A percentile compares a stretch with the other conserved stretches of the same genome.
phyloP scores from a whole-genome alignment of 2,797 vertebrate species.

The Alauda arvensis region DNA sequence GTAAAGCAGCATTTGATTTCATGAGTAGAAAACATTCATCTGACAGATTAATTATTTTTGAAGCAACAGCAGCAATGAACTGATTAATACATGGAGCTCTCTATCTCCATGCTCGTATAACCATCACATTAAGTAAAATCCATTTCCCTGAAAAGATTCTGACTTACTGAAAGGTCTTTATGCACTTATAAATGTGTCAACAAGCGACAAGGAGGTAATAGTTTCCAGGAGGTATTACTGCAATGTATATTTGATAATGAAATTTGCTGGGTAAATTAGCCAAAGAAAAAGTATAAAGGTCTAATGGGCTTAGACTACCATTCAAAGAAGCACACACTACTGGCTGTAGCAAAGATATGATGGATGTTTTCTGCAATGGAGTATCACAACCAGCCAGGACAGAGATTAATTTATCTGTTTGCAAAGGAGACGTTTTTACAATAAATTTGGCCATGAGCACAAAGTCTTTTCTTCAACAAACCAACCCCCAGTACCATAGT shows the following conservation, averaged over 20 bases:
- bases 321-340: not conserved
- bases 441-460: not conserved
- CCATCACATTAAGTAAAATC: slow-evolving; percentile 25
- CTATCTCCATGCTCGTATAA: slow-evolving; percentile 2
- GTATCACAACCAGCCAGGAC: not conserved
- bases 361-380: not conserved
- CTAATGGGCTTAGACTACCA: not conserved
- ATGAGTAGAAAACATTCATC: slow-evolving; percentile 8
- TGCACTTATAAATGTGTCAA: slow-evolving; percentile 38
- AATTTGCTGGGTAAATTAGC: slow-evolving; percentile 41
- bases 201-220: slow-evolving; percentile 13
- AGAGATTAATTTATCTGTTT: not conserved
- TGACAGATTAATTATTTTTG: slow-evolving; percentile 49
- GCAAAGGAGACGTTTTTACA: not conserved
- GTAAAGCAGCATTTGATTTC: not conserved
- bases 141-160: slow-evolving; percentile 45
- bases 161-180: slow-evolving; percentile 45
- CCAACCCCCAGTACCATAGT: not conserved
- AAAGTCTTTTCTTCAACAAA: not conserved
- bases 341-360: not conserved
- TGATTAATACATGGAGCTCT: slow-evolving; percentile 26
- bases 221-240: slow-evolving; percentile 21
- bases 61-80: slow-evolving; percentile 15
- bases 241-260: slow-evolving; percentile 27
- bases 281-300: not conserved